Evolutionary conservation across 2,797 vertebrate species (phyloP).

Genomic region (Takifugu rubripes): DNA sequence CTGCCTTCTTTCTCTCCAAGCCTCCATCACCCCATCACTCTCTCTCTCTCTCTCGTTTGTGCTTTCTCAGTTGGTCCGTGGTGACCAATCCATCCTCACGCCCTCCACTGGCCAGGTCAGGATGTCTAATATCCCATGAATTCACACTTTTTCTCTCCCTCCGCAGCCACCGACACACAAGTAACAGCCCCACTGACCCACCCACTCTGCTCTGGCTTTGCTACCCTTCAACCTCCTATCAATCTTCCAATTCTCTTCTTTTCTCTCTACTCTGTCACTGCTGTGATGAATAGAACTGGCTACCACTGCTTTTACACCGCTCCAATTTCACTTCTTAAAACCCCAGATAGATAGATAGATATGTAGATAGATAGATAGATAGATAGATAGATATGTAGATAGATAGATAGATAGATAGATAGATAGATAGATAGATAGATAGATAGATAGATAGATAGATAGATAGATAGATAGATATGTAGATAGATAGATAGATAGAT

Average conservation of each 20-base stretch:
- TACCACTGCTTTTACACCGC: conserved; percentile 24
- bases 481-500: not conserved
- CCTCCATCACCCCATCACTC: conserved; percentile 66
- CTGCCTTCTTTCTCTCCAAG: conserved; percentile 64
- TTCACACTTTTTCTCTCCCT: conserved; percentile 59
- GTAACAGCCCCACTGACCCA: conserved; percentile 31
- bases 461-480: not conserved
- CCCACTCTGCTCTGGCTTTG: conserved; percentile 33
- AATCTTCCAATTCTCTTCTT: conserved; percentile 25
- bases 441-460: not conserved
- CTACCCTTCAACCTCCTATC: conserved; percentile 44
- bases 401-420: conserved; percentile 3
- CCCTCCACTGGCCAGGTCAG: conserved; percentile 77
- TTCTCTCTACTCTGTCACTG: conserved; percentile 13
- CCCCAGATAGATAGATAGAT: not conserved
- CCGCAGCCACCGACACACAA: conserved; percentile 41
- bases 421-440: conserved; percentile 3
- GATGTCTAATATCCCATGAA: conserved; percentile 77
- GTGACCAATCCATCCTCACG: conserved; percentile 79
- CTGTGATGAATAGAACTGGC: conserved; percentile 19
- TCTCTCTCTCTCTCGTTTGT: conserved; percentile 34
- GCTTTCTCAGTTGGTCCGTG: conserved; percentile 63
- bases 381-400: conserved; percentile 2
- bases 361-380: conserved; percentile 4
- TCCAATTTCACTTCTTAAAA: conserved; percentile 25